phyloP scores from a whole-genome alignment of 2,888 invertebrate species.

The Meloe dianella region DNA sequence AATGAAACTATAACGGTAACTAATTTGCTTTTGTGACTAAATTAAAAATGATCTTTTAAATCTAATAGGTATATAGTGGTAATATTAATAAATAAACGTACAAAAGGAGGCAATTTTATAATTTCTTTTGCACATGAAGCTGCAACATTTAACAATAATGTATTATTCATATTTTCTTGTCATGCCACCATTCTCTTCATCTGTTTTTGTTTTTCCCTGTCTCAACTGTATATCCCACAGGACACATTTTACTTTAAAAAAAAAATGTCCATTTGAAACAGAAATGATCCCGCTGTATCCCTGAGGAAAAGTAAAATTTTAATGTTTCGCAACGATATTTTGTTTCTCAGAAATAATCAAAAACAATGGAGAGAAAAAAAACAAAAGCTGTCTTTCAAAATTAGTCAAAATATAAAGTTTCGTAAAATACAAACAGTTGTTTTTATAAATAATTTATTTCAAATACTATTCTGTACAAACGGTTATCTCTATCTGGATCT shows the following conservation, averaged over 20 bases:
- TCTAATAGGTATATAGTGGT: not conserved
- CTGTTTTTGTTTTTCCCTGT: not conserved
- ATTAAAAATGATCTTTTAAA: conserved; percentile 25
- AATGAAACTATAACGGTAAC: conserved; percentile 16
- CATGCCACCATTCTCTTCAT: not conserved
- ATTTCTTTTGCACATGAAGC: conserved; percentile 17
- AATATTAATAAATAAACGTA: not conserved
- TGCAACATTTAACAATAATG: conserved; percentile 30
- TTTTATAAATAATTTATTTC: not conserved
- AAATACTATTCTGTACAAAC: not conserved
- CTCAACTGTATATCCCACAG: conserved; percentile 31
- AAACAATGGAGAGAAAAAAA: not conserved
- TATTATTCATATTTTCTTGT: conserved; percentile 33
- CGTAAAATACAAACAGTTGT: not conserved
- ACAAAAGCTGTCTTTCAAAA: not conserved
- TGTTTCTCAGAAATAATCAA: not conserved
- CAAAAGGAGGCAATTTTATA: conserved; percentile 2
- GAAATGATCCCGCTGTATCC: conserved; percentile 38
- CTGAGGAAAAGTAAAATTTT: conserved; percentile 44
- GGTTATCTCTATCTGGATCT: not conserved
- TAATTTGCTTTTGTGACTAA: conserved; percentile 24
- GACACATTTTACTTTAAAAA: conserved; percentile 43
- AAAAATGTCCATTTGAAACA: conserved; percentile 43
- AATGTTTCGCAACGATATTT: conserved; percentile 41
- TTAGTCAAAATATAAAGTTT: not conserved